phyloP scores from a whole-genome alignment of 1,140 invertebrate species.

The Gonioctena quinquepunctata region DNA sequence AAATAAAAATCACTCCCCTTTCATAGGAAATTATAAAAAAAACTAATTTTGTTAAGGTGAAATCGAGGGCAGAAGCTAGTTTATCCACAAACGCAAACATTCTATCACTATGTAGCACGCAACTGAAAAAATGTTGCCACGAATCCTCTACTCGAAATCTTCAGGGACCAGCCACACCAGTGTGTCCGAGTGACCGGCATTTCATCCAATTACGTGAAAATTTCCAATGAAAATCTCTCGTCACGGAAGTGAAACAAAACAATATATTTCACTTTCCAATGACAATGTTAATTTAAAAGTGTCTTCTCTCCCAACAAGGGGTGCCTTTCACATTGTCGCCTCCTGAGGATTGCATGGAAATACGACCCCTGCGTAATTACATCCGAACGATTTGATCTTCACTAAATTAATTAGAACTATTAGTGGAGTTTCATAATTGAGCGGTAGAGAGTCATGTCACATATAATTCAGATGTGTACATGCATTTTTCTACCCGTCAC shows the following conservation, averaged over 20 bases:
- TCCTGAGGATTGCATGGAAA: slow-evolving; percentile 29
- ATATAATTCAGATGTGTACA: too few relatives aligned
- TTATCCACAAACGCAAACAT: too few relatives aligned
- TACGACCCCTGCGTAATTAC: slow-evolving; percentile 25
- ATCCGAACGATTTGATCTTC: slow-evolving; percentile 28
- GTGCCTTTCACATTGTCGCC: slow-evolving; percentile 22
- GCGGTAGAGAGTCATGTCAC: slow-evolving; percentile 7
- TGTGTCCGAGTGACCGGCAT: background rate
- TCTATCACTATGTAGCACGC: too few relatives aligned
- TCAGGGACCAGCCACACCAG: background rate
- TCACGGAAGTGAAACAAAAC: background rate
- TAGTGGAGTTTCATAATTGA: slow-evolving; percentile 23
- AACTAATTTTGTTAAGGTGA: too few relatives aligned
- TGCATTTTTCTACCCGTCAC: too few relatives aligned
- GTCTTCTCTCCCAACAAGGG: slow-evolving; percentile 2
- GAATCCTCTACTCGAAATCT: too few relatives aligned
- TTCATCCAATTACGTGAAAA: background rate
- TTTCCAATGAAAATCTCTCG: background rate
- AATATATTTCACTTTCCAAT: slow-evolving; percentile 9
- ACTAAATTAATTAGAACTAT: slow-evolving; percentile 27
- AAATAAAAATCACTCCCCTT: too few relatives aligned
- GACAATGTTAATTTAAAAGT: slow-evolving; percentile 16
- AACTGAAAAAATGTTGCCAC: too few relatives aligned
- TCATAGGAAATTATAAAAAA: too few relatives aligned
- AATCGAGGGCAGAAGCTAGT: too few relatives aligned